Base-by-base conservation (phyloP, 2,888 invertebrate species). In the Cataglyphis cursor region DNA sequence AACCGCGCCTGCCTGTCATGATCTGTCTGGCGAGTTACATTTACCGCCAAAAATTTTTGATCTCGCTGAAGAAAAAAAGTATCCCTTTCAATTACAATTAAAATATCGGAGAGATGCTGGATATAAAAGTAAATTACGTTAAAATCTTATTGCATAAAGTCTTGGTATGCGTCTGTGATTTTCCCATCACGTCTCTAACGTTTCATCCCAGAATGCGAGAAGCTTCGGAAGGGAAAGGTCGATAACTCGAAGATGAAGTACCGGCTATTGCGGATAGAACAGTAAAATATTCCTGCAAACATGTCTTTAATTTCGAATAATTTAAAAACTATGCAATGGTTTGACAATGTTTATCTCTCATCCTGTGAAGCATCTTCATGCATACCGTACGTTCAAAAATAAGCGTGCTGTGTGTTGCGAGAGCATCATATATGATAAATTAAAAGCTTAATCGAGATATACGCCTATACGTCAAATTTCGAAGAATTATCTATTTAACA, bases 1-100 rank as follows among this genome's bases (percentile, higher is more conserved):
- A 91, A 86, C 81, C 82, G 57, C 61, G 68, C 62, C 44, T 38
- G 66, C 21, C 44, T 65, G 51, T 76, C 31, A 59, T 62, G 44
- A 76, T 44, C 61, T 5, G 35, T 38, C 51, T 78, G 61, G 65
- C 75, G 66, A 51, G n/a, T 51, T 51, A 35, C 66, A 31, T 76
- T 66, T 51, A 72, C 44, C 80, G 73, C 73, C 80, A 44, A 68
- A 51, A 72, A 72, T 59, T 44, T 70, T 35, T 35, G 6, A 12
- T 31, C 41, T 3, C n/a, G 41, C 24, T 24, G 5, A 15, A n/a
- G 31, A 73, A 57, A 35, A 21, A 2, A 48, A 48, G n/a, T 48
- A 48, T 0, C 5, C 1, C 18, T n/a, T 48, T 18, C n/a, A 18
- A 48, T 48, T 48, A 48, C 8, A 1, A 1, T 48, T 18, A 10